These are phyloP conservation scores for Atta cephalotes DNA, from an alignment of 1,140 invertebrate species.

Conservation along the genomic window DNA sequence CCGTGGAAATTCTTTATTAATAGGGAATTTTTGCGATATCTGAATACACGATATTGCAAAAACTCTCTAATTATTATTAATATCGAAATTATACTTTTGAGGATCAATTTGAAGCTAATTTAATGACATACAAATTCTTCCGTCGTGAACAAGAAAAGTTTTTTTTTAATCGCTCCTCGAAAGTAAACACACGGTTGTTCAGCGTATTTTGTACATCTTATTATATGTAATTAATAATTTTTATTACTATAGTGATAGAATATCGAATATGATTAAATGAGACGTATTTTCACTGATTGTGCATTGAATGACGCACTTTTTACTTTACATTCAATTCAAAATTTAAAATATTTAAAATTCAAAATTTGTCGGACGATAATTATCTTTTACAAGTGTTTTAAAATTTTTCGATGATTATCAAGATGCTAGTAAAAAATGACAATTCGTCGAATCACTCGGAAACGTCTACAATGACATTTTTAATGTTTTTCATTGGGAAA, in stretches of 20 bases:
- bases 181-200: background rate
- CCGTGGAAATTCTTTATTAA: background rate
- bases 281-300: background rate
- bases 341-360: background rate
- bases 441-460: too few species aligned
- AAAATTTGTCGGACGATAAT: background rate
- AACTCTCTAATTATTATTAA: too few species aligned
- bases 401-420: background rate
- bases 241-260: background rate
- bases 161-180: background rate
- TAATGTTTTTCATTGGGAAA: too few species aligned
- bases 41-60: too few species aligned
- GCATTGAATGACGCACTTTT: background rate
- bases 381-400: background rate
- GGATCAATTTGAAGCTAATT: background rate
- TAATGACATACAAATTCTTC: background rate
- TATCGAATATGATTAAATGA: background rate
- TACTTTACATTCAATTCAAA: background rate
- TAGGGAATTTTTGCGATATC: too few species aligned
- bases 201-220: background rate
- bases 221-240: background rate
- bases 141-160: background rate
- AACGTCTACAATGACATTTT: too few species aligned
- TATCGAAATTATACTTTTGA: background rate
- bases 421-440: too few species aligned